phyloP scores from a whole-genome alignment of 2,113 vertebrate species.

The Xenotilapia flavipinnis region DNA sequence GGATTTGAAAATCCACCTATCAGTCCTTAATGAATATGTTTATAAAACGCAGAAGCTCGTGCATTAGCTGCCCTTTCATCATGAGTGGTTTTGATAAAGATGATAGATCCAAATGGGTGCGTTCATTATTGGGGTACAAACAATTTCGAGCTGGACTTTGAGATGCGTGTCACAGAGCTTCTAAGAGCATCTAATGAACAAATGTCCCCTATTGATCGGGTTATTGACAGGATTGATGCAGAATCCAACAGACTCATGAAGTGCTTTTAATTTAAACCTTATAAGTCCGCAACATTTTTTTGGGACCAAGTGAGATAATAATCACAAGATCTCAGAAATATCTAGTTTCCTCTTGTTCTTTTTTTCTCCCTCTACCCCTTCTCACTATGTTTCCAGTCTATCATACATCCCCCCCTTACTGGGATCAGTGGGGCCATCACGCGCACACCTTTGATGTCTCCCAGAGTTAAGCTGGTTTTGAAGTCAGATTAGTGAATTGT shows the following conservation, averaged over 20 bases:
- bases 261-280: constrained; percentile 17
- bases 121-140: constrained; percentile 11
- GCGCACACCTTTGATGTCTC: constrained; percentile 74
- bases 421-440: constrained; percentile 72
- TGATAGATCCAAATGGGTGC: not conserved
- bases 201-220: not conserved
- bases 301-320: constrained; percentile 45
- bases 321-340: constrained; percentile 65
- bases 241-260: not conserved
- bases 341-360: constrained; percentile 43
- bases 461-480: constrained; percentile 72
- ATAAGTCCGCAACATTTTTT: constrained; percentile 21
- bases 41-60: constrained; percentile 7
- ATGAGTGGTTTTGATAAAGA: constrained; percentile 4
- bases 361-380: not conserved
- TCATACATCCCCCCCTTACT: constrained; percentile 65
- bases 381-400: constrained; percentile 63
- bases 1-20: constrained; percentile 29
- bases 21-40: constrained; percentile 60
- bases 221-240: not conserved
- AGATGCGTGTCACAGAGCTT: not conserved
- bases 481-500: constrained; percentile 74
- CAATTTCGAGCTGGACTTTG: not conserved
- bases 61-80: constrained; percentile 2
- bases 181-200: not conserved